These are phyloP conservation scores for Orthosia cruda DNA, from an alignment of 2,888 invertebrate genomes.

Conservation along the genomic window DNA sequence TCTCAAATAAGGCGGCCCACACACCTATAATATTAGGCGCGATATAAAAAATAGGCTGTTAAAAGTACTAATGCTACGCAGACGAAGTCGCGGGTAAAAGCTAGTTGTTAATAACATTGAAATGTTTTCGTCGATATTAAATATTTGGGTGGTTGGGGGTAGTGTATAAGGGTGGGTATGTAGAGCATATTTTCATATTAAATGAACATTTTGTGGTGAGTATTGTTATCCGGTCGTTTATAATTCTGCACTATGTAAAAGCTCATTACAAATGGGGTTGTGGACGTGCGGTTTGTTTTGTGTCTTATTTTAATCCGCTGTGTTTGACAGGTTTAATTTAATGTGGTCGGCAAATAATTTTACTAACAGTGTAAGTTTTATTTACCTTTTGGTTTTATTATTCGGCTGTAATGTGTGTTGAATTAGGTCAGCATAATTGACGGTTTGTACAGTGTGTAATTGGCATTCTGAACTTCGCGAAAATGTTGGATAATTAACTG, in stretches of 20 bases:
- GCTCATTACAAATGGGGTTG: constrained; percentile 81
- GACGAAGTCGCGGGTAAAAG: no score
- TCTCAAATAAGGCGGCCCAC: no score
- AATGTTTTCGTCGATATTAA: constrained; percentile 58
- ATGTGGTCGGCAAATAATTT: constrained; percentile 69
- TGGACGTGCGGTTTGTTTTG: constrained; percentile 72
- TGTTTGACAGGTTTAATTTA: constrained; percentile 77
- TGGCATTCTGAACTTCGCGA: neutral
- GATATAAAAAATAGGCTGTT: no score
- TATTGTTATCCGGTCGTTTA: constrained; percentile 73
- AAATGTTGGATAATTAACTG: neutral
- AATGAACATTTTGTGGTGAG: constrained; percentile 72
- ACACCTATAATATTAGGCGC: no score
- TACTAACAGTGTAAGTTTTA: constrained; percentile 36
- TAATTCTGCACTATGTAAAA: constrained; percentile 74
- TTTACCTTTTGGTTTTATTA: constrained; percentile 32
- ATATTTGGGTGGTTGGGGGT: constrained; percentile 37
- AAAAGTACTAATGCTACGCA: no score
- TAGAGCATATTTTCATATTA: constrained; percentile 67
- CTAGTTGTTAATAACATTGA: constrained; percentile 39
- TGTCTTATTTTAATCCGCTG: constrained; percentile 77
- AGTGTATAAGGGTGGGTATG: constrained; percentile 5
- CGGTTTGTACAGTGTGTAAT: constrained; percentile 3
- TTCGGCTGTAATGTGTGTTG: constrained; percentile 6
- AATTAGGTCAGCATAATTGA: constrained; percentile 28